Evolutionary conservation across 1,140 invertebrate genomes (phyloP).

Genomic region (Carcinoscorpius rotundicauda): DNA sequence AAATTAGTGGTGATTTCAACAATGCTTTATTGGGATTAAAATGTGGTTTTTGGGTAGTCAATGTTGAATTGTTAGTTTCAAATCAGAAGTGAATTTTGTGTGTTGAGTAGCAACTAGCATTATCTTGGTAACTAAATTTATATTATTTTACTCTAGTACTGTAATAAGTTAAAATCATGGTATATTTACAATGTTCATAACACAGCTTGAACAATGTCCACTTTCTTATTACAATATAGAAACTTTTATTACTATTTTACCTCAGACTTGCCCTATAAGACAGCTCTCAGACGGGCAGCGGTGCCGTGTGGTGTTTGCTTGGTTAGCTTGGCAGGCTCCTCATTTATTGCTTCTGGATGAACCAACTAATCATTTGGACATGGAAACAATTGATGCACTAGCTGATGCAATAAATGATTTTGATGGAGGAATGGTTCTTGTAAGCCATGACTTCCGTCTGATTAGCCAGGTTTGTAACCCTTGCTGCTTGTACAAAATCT

Average conservation of each 20-base stretch:
- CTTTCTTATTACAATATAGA: neutral
- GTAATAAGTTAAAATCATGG: too few relatives aligned
- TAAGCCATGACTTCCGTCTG: constrained; percentile 95
- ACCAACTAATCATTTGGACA: constrained; percentile 98
- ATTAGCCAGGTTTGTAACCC: constrained; percentile 75
- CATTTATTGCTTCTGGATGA: constrained; percentile 53
- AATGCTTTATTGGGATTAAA: too few relatives aligned
- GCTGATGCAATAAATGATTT: constrained; percentile 97
- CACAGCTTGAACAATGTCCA: neutral
- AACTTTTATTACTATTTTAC: constrained; percentile 5
- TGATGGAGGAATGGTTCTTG: constrained; percentile 93
- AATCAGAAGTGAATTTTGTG: too few relatives aligned
- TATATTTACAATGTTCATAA: neutral
- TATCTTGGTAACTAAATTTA: too few relatives aligned
- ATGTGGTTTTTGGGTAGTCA: too few relatives aligned
- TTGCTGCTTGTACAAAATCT: too few relatives aligned
- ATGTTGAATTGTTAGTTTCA: too few relatives aligned
- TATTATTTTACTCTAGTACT: too few relatives aligned
- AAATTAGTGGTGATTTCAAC: too few relatives aligned
- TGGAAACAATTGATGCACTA: constrained; percentile 97
- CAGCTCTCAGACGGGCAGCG: constrained; percentile 97
- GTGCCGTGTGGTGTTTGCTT: constrained; percentile 97
- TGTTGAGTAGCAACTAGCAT: too few relatives aligned
- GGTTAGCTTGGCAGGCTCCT: constrained; percentile 48
- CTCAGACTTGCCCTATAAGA: constrained; percentile 84